phyloP scores from a whole-genome alignment of 2,797 vertebrate genomes.

The Mormyrops boulengeri region DNA sequence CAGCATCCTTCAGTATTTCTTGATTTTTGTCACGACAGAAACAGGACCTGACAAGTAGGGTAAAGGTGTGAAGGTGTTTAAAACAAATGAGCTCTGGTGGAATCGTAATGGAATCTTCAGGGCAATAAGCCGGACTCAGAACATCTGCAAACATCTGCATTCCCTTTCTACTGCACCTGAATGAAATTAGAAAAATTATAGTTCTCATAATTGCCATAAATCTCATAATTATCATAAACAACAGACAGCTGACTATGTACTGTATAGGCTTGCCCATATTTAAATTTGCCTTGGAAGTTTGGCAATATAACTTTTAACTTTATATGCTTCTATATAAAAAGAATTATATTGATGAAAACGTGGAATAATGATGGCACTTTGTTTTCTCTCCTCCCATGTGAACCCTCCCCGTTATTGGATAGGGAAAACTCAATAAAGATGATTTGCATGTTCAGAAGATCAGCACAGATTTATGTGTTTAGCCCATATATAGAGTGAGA shows the following conservation, averaged over 20 bases:
- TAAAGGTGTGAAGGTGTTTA: constrained; percentile 20
- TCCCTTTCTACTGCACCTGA: constrained; percentile 11
- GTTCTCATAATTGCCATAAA: background rate
- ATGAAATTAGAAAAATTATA: background rate
- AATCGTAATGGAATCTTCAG: constrained; percentile 14
- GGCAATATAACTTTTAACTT: background rate
- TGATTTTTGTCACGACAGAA: background rate
- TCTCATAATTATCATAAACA: background rate
- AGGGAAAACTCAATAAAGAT: background rate
- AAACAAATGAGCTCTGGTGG: constrained; percentile 18
- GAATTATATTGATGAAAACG: background rate
- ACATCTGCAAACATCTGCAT: constrained; percentile 10
- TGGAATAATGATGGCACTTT: background rate
- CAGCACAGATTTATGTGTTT: background rate
- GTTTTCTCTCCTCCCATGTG: background rate
- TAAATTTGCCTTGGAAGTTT: background rate
- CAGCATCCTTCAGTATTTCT: background rate
- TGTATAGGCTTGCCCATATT: background rate
- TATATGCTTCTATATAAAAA: background rate
- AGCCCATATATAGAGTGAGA: background rate
- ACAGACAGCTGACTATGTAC: background rate
- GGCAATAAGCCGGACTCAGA: constrained; percentile 7
- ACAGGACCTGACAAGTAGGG: constrained; percentile 15
- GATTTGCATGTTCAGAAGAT: background rate
- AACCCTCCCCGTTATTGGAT: background rate